phyloP scores from a whole-genome alignment of 2,888 invertebrate species.

The Chalcis sispes region DNA sequence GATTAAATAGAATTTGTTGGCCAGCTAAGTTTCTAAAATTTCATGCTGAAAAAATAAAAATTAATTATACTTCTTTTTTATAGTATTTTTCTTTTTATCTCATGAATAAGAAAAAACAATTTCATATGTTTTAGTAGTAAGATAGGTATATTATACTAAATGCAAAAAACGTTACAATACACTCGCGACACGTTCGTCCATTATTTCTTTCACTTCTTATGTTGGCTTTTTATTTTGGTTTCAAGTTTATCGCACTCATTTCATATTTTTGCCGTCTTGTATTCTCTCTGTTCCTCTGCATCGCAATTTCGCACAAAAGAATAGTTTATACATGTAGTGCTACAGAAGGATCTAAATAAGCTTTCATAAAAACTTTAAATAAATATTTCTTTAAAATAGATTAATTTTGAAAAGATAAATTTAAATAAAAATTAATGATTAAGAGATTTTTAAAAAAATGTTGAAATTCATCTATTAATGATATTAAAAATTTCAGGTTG shows the following conservation, averaged over 20 bases:
- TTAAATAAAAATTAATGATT: slow-evolving; percentile 20
- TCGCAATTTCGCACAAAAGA: slow-evolving; percentile 46
- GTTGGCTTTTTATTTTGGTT: slow-evolving; percentile 50
- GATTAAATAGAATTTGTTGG: background rate
- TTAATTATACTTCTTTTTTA: slow-evolving; percentile 23
- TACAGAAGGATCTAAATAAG: slow-evolving; percentile 20
- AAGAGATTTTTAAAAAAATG: slow-evolving; percentile 31
- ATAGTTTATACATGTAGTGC: slow-evolving; percentile 24
- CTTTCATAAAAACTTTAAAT: slow-evolving; percentile 19
- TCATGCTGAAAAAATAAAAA: slow-evolving; percentile 23
- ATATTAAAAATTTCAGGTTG: slow-evolving; percentile 31
- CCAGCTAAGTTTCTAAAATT: background rate
- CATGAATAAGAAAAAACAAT: slow-evolving; percentile 40
- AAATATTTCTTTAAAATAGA: slow-evolving; percentile 24
- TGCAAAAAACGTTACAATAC: slow-evolving; percentile 73
- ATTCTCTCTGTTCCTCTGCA: slow-evolving; percentile 35
- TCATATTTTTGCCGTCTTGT: slow-evolving; percentile 41
- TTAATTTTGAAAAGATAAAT: slow-evolving; percentile 43
- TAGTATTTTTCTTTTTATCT: background rate
- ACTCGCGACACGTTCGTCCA: slow-evolving; percentile 66
- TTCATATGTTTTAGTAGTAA: slow-evolving; percentile 66
- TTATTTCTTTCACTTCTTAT: slow-evolving; percentile 56
- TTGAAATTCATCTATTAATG: background rate
- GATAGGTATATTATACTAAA: slow-evolving; percentile 74
- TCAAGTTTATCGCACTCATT: slow-evolving; percentile 35